Evolutionary conservation across 2,113 vertebrate genomes (phyloP).

Genomic region (Phainopepla nitens): DNA sequence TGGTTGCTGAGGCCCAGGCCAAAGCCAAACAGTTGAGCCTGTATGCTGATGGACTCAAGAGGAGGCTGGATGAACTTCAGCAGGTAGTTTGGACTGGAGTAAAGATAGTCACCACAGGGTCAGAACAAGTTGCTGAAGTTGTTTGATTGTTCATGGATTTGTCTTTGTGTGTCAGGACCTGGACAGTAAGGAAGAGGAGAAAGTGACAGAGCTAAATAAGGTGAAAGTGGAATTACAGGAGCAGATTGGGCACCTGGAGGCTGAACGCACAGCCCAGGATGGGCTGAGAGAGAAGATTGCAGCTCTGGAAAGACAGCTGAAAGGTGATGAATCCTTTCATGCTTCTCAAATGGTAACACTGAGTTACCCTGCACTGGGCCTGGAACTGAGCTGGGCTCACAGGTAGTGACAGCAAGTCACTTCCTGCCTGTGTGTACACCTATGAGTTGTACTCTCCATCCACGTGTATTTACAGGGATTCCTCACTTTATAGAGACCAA

Average conservation of each 20-base stretch:
- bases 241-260: constrained; percentile 86
- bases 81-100: constrained; percentile 72
- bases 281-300: constrained; percentile 84
- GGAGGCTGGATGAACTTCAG: constrained; percentile 83
- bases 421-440: background rate
- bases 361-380: background rate
- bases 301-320: constrained; percentile 87
- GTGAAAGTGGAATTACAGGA: constrained; percentile 88
- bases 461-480: background rate
- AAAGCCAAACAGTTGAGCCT: constrained; percentile 76
- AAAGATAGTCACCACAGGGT: background rate
- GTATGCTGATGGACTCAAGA: constrained; percentile 77
- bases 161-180: constrained; percentile 76
- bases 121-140: background rate
- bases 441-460: background rate
- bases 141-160: background rate
- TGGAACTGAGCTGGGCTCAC: background rate
- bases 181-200: constrained; percentile 87
- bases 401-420: background rate
- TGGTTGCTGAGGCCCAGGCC: constrained; percentile 78
- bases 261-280: constrained; percentile 79
- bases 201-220: constrained; percentile 80
- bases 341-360: background rate
- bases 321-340: constrained; percentile 72
- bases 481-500: background rate